Evolutionary conservation across 1,140 invertebrate species (phyloP).

Genomic region (Drosophila repletoides): DNA sequence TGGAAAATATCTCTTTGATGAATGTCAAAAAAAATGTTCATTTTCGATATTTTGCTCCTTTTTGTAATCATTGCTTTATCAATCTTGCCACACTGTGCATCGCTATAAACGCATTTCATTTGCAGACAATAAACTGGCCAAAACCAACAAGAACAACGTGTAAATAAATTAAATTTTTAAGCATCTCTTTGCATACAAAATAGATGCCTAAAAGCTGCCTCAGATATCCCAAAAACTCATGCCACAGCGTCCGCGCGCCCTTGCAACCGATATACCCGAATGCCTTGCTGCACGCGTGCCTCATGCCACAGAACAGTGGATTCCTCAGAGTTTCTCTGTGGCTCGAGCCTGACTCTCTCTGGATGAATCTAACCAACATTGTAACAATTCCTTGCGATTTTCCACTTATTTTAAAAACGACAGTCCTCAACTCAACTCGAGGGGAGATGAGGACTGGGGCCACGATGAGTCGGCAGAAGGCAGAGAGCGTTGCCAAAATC

Average conservation of each 20-base stretch:
- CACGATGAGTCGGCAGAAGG: conserved; percentile 59
- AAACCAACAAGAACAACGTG: conserved; percentile 18
- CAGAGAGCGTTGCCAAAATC: conserved; percentile 59
- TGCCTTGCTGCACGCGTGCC: conserved; percentile 45
- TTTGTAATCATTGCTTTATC: too few relatives aligned
- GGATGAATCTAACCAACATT: too few relatives aligned
- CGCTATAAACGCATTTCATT: conserved; percentile 62
- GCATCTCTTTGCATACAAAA: conserved; percentile 77
- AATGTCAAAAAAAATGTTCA: too few relatives aligned
- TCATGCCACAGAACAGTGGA: not conserved
- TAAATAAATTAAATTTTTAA: conserved; percentile 79
- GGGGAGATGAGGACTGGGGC: not conserved
- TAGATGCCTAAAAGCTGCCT: conserved; percentile 46
- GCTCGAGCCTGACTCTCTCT: conserved; percentile 14
- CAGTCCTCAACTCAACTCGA: conserved; percentile 39
- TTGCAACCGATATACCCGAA: conserved; percentile 21
- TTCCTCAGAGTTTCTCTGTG: not conserved
- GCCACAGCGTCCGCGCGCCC: conserved; percentile 21
- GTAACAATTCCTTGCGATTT: conserved; percentile 77
- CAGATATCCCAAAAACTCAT: conserved; percentile 63
- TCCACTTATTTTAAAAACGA: conserved; percentile 66
- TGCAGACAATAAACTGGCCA: conserved; percentile 69
- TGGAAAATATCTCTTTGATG: too few relatives aligned
- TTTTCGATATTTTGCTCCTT: too few relatives aligned
- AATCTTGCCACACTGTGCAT: too few relatives aligned